Conservation (phyloP, 2,888 invertebrate genomes). For the Amiota minor region DNA sequence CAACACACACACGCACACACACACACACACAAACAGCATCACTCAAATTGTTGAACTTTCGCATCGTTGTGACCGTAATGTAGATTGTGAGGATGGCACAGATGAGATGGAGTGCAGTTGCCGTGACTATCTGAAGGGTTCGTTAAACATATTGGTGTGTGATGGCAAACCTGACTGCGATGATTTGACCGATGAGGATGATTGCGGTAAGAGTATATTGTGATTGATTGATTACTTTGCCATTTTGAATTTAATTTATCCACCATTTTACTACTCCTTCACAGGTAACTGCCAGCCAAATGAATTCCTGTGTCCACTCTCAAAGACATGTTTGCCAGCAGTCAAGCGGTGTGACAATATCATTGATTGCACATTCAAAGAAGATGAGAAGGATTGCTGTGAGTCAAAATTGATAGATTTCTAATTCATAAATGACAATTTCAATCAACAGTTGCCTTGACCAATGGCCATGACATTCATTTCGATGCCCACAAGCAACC, state of each 20-base stretch:
- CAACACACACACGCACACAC: neutral
- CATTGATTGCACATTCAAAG: constrained; percentile 79
- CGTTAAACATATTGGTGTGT: constrained; percentile 78
- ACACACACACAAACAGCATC: constrained; percentile 75
- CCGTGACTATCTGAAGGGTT: constrained; percentile 77
- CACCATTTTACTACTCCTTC: neutral
- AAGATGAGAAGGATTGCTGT: constrained; percentile 88
- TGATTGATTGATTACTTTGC: neutral
- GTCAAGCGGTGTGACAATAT: constrained; percentile 79
- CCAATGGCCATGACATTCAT: constrained; percentile 78
- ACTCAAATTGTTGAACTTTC: constrained; percentile 78
- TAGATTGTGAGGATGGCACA: constrained; percentile 88
- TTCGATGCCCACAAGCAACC: constrained; percentile 79
- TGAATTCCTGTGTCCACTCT: constrained; percentile 79
- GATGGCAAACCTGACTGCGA: constrained; percentile 84
- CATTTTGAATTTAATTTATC: neutral
- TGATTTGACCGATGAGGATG: constrained; percentile 83
- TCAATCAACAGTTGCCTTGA: constrained; percentile 77
- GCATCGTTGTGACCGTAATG: constrained; percentile 79
- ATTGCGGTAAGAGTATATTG: constrained; percentile 78
- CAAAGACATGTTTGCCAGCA: constrained; percentile 78
- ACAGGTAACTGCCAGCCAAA: constrained; percentile 77
- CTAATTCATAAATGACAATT: neutral
- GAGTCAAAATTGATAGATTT: constrained; percentile 66
- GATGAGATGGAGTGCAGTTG: constrained; percentile 85